phyloP scores from a whole-genome alignment of 2,797 vertebrate species.

The Cercopithecus neglectus region DNA sequence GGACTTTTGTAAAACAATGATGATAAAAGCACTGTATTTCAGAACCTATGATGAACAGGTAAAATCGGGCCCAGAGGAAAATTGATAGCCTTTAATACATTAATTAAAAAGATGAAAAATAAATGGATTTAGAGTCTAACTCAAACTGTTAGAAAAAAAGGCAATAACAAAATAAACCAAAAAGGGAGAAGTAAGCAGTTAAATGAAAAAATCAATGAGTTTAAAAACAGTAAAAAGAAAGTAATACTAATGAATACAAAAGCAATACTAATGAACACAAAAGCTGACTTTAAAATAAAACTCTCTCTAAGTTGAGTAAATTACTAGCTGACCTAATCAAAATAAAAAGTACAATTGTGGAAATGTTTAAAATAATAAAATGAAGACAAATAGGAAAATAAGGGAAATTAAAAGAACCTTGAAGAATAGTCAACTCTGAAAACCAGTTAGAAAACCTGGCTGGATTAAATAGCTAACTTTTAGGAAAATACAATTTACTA shows the following conservation, averaged over 20 bases:
- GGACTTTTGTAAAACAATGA: not conserved
- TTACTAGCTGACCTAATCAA: not conserved
- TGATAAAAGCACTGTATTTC: slow-evolving; percentile 5
- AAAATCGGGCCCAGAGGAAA: not conserved
- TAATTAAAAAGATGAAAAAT: not conserved
- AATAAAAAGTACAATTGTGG: not conserved
- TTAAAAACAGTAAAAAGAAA: not conserved
- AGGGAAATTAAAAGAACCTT: not conserved
- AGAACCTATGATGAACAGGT: not conserved
- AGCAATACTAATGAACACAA: not conserved
- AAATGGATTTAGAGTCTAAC: not conserved
- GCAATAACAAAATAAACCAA: not conserved
- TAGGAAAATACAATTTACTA: not conserved
- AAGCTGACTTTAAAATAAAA: not conserved
- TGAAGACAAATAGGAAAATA: not conserved
- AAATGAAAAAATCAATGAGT: not conserved
- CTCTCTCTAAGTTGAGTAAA: not conserved
- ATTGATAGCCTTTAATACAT: not conserved
- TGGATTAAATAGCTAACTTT: not conserved
- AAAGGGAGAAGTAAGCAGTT: not conserved
- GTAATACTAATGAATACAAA: not conserved
- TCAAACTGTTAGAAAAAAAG: not conserved
- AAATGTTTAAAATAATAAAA: not conserved
- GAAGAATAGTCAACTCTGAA: not conserved
- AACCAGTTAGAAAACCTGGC: slow-evolving; percentile 8